Evolutionary conservation across 2,888 invertebrate species (phyloP), one percentile per base, ranked within the genome.

Genomic region (Tridacna gigas): DNA sequence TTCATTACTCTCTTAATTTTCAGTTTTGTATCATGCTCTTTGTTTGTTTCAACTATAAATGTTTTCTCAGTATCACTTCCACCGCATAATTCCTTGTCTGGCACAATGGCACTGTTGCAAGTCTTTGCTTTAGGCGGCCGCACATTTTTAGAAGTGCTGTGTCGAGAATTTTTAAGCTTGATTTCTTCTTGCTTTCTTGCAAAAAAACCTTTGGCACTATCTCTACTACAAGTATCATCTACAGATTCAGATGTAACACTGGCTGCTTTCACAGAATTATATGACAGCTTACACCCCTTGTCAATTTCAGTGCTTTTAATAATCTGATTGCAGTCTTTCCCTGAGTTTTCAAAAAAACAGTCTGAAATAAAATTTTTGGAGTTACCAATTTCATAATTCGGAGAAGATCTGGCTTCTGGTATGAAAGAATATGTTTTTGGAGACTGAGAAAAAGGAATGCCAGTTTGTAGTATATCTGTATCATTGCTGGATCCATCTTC

Each of bases 161-260:
- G 37, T 37, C 37, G 7, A 20, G 47, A 67, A n/a, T n/a, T 45
- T 7, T 45, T 69, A 45, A 45, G 20, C 25, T 51, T 81, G n/a
- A 63, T 66, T 45, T 76, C 66, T 45, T 65, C 47, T 26, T 51
- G 18, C 37, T 74, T 73, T 67, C 73, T 65, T 13, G 56, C 63
- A 74, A 78, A 78, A 56, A 75, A 74, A 20, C 78, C 71, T 51
- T 51, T 76, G 20, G 26, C 11, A 66, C 65, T 66, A 37, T 56
- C 65, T 48, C 51, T 71, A 25, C 37, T 48, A 20, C 22, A 60
- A 22, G 26, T 20, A 11, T 47, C 47, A 12, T 18, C 47, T 22
- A 5, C 0, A 22, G n/a, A 56, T 56, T 56, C 56, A 56, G 1
- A 15, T 20, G 56, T 56, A 56, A 20, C 20, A 56, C 18, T 56